Evolutionary conservation across 2,113 vertebrate genomes (phyloP).

Genomic region (Oxygymnocypris stewartii): DNA sequence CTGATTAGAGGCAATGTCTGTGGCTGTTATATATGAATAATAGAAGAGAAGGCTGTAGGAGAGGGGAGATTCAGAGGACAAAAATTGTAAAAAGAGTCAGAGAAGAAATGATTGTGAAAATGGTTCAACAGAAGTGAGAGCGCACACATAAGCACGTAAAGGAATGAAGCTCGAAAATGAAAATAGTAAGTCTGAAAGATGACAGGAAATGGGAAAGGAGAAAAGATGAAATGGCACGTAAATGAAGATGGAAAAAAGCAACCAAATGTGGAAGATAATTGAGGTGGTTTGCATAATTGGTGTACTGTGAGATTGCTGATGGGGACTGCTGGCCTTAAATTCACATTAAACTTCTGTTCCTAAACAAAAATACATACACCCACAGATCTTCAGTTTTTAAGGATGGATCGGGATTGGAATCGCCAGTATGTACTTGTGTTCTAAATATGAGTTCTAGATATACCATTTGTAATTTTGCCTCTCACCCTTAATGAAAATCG

Average conservation of each 20-base stretch:
- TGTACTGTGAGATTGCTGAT: constrained; percentile 10
- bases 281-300: constrained; percentile 32
- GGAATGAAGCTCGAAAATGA: not conserved
- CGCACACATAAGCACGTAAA: not conserved
- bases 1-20: constrained; percentile 29
- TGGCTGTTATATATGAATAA: constrained; percentile 10
- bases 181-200: constrained; percentile 13
- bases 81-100: not conserved
- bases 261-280: constrained; percentile 20
- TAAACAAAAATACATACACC: constrained; percentile 3
- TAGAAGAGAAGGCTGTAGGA: constrained; percentile 10
- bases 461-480: not conserved
- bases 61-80: not conserved
- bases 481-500: not conserved
- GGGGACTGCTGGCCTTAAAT: constrained; percentile 10
- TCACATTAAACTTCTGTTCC: not conserved
- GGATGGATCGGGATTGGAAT: not conserved
- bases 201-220: constrained; percentile 4
- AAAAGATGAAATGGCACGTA: constrained; percentile 8
- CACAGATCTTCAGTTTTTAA: not conserved
- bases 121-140: not conserved
- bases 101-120: not conserved
- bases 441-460: not conserved
- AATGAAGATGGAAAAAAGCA: not conserved
- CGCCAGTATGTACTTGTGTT: not conserved